Base-by-base conservation (phyloP, 2,797 vertebrate species). In the Sebastes itinus region DNA sequence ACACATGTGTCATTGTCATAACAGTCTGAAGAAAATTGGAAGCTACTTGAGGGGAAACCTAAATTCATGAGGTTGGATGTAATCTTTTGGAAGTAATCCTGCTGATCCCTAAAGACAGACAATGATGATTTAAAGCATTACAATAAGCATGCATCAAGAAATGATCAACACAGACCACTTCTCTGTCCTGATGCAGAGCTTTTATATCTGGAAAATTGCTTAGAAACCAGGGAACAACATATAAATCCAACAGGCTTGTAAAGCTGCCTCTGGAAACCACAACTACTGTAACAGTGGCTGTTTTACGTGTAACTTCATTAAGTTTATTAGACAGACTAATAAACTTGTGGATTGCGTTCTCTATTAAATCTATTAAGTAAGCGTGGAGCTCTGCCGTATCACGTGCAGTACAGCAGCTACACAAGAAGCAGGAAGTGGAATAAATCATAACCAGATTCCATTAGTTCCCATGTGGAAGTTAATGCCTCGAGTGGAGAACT, bases 371-470 rank as follows among this genome's bases (percentile, higher is more conserved):
- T 30, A 13, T 73, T 30, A 49, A 59, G 68, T 75, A 22, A 13
- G 28, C 8, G 72, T 64, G 74, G 58, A 38, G 63, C 46, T 59
- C 49, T 22, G 60, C 10, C 3, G 76, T 12, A 25, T 72, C 27
- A 16, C 27, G 32, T 27, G 55, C 62, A 33, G 60, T 20, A 69
- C 58, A 35, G 68, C 52, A 72, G 77, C 78, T 58, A 65, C 20
- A 67, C 75, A 70, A 87, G 85, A 81, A 71, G 69, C 75, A 88
- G 88, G 89, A 92, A 84, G 86, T 73, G 42, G 72, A 59, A 85
- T 84, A 69, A 85, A 90, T 88, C 85, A 74, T 76, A 75, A 70
- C 62, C 82, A 81, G 85, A 86, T 77, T 79, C 77, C 80, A 78
- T 84, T 80, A 75, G 84, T 27, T 65, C 61, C 71, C 35, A 66